Evolutionary conservation across 2,888 invertebrate species (phyloP).

Genomic region (Apamea anceps): DNA sequence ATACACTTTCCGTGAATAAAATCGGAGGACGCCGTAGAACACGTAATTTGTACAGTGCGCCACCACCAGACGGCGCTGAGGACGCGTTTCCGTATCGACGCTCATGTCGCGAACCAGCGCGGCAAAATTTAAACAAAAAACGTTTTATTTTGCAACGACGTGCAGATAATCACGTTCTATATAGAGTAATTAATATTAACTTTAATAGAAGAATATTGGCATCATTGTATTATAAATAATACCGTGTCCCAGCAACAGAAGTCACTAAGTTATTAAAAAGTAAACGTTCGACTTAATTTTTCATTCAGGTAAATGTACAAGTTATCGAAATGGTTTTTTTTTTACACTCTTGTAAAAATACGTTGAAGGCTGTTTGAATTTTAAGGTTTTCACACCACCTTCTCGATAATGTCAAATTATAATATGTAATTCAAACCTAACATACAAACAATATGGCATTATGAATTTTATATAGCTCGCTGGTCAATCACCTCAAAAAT

Average conservation of each 20-base stretch:
- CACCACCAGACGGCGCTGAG: slow-evolving; percentile 82
- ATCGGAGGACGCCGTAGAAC: slow-evolving; percentile 90
- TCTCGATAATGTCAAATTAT: neutral
- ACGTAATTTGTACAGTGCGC: slow-evolving; percentile 89
- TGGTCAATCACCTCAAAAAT: neutral
- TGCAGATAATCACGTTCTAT: neutral
- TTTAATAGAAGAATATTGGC: neutral
- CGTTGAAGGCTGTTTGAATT: neutral
- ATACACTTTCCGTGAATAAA: slow-evolving; percentile 90
- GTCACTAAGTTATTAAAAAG: neutral
- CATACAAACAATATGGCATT: neutral
- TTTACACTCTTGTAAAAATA: neutral
- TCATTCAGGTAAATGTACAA: slow-evolving; percentile 16
- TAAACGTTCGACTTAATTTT: slow-evolving; percentile 24
- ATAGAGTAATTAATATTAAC: neutral
- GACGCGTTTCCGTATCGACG: slow-evolving; percentile 87
- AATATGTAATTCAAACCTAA: neutral
- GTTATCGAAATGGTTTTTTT: neutral
- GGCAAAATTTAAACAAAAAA: slow-evolving; percentile 65
- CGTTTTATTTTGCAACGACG: slow-evolving; percentile 21
- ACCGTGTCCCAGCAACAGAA: neutral
- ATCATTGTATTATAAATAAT: neutral
- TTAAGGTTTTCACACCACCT: neutral
- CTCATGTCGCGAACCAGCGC: slow-evolving; percentile 70
- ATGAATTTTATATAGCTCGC: neutral